These are phyloP conservation scores for Campodea augens DNA, from an alignment of 1,140 invertebrate genomes.

Conservation along the genomic window DNA sequence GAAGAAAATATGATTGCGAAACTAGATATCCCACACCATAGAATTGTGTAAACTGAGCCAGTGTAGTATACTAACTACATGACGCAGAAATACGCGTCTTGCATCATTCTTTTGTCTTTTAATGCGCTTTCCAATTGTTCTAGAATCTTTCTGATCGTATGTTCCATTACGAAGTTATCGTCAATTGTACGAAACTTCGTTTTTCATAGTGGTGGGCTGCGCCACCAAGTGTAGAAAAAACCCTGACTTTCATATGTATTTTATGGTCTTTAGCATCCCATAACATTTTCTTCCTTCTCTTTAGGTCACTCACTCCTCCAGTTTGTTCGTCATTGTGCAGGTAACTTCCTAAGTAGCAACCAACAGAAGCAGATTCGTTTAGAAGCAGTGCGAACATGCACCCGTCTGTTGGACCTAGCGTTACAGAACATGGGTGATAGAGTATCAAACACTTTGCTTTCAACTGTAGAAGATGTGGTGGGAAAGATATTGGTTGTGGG, in stretches of 20 bases:
- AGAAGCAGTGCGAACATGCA: conserved; percentile 87
- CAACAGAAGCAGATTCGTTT: conserved; percentile 81
- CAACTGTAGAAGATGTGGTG: conserved; percentile 73
- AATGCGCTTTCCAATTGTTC: no score
- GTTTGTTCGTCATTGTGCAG: conserved; percentile 80
- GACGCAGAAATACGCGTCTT: no score
- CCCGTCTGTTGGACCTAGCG: conserved; percentile 63
- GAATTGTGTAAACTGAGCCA: no score
- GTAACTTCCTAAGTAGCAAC: conserved; percentile 77
- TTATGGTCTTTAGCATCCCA: not conserved
- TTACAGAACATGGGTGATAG: conserved; percentile 34
- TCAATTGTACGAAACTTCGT: no score
- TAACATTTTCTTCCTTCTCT: conserved; percentile 9
- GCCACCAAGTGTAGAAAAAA: no score
- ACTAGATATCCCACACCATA: no score
- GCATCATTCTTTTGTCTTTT: no score
- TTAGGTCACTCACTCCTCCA: conserved; percentile 71
- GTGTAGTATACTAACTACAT: no score
- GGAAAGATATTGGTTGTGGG: conserved; percentile 77
- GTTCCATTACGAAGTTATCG: no score
- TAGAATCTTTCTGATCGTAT: no score
- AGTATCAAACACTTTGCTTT: conserved; percentile 57
- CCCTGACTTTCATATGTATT: not conserved
- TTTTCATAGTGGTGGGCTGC: no score
- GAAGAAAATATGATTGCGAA: no score